phyloP scores from a whole-genome alignment of 1,140 invertebrate genomes.

The Thalassaphorura encarpata region DNA sequence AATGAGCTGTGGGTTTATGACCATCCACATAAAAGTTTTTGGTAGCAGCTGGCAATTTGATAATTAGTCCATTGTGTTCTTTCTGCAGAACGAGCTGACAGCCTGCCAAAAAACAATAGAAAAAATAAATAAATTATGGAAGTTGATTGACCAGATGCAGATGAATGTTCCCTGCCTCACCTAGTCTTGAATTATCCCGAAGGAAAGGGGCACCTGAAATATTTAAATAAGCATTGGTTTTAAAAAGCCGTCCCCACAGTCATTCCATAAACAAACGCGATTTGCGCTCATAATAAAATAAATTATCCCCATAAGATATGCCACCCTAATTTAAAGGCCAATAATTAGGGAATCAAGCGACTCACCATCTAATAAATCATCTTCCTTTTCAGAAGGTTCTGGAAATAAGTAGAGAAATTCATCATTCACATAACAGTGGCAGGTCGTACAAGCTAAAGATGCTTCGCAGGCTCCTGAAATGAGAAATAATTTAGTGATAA shows the following conservation, averaged over 20 bases:
- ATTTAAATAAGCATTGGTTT: no score
- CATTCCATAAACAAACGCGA: no score
- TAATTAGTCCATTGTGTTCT: conserved; percentile 80
- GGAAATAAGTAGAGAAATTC: conserved; percentile 66
- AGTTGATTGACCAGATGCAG: no score
- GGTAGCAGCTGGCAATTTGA: conserved; percentile 79
- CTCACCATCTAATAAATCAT: conserved; percentile 95
- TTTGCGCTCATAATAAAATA: no score
- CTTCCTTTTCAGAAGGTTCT: conserved; percentile 76
- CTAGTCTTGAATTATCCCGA: conserved; percentile 88
- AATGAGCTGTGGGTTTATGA: conserved; percentile 85
- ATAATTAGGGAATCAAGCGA: no score
- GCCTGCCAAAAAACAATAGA: conserved; percentile 46
- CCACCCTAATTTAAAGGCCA: no score
- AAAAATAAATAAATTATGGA: no score
- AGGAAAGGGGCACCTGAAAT: conserved; percentile 93
- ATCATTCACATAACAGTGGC: conserved; percentile 88
- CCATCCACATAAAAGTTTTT: conserved; percentile 99
- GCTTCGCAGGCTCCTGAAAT: conserved; percentile 85
- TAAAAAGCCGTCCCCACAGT: no score
- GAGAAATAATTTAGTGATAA: conserved; percentile 2
- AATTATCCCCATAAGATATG: no score
- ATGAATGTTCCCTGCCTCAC: conserved; percentile 38
- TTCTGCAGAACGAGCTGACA: conserved; percentile 92
- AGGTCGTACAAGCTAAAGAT: conserved; percentile 94